Conservation (phyloP, 2,888 invertebrate genomes). For the Hemicrepidius hirtus region DNA sequence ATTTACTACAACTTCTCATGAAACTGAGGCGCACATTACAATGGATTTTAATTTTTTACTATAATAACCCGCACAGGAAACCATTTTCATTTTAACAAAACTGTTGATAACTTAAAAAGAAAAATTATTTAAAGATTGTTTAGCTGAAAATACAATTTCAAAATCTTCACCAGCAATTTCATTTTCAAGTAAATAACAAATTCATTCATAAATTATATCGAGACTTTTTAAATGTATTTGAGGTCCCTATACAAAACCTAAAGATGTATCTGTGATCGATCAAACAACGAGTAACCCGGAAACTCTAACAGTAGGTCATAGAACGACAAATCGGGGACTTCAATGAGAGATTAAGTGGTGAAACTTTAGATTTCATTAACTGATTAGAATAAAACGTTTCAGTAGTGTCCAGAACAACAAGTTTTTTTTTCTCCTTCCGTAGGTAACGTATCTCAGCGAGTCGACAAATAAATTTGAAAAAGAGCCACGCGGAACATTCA, state of each 20-base stretch:
- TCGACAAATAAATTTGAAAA: slow-evolving; percentile 26
- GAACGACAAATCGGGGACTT: slow-evolving; percentile 17
- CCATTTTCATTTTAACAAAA: no score
- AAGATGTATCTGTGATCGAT: slow-evolving; percentile 10
- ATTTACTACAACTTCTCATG: no score
- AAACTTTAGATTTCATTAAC: slow-evolving; percentile 33
- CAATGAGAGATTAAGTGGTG: slow-evolving; percentile 24
- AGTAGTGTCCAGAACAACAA: slow-evolving; percentile 21
- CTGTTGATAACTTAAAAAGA: no score
- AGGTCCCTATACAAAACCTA: not conserved
- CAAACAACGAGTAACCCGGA: slow-evolving; percentile 18
- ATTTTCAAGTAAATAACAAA: no score
- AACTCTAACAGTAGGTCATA: slow-evolving; percentile 8
- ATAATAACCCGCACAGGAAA: no score
- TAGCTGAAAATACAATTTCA: no score
- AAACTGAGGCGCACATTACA: no score
- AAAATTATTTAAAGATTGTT: no score
- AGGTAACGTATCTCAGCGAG: slow-evolving; percentile 1
- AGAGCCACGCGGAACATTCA: slow-evolving; percentile 38
- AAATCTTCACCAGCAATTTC: no score
- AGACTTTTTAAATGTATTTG: not conserved
- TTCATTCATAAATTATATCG: slow-evolving; percentile 12
- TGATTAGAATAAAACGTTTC: slow-evolving; percentile 19
- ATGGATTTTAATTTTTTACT: no score
- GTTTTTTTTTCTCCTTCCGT: not conserved